Percentiles rank a stretch among this genome's conserved stretches.
Conservation (phyloP, 2,797 vertebrate species). For the Sebastolobus altivelis region DNA sequence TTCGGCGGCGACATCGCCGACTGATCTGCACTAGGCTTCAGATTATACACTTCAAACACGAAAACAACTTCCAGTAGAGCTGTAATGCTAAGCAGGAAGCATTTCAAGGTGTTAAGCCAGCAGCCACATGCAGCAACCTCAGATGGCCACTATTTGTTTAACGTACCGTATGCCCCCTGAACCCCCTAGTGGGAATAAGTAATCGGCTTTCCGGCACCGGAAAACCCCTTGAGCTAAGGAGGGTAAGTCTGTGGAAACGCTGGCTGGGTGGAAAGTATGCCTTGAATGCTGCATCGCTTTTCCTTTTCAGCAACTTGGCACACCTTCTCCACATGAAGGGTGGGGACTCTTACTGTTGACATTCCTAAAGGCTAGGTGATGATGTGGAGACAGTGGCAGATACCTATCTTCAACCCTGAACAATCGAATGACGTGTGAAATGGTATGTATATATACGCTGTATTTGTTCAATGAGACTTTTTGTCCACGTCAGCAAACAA, state of each 20-base stretch:
- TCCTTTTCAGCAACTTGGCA: conserved; percentile 3
- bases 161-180: conserved; percentile 8
- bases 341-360: background rate
- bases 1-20: conserved; percentile 60
- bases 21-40: conserved; percentile 48
- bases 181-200: conserved; percentile 11
- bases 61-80: conserved; percentile 34
- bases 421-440: background rate
- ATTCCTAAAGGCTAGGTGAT: background rate
- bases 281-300: conserved; percentile 40
- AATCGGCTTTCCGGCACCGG: conserved; percentile 42
- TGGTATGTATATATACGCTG: background rate
- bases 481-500: background rate
- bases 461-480: background rate
- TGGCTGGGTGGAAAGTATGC: conserved; percentile 52
- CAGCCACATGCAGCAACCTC: conserved; percentile 16
- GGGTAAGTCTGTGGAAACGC: conserved; percentile 13
- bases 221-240: conserved; percentile 37
- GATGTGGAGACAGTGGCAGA: background rate
- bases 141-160: conserved; percentile 35
- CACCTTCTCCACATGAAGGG: conserved; percentile 10
- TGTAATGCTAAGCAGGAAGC: conserved; percentile 53
- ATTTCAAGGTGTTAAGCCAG: conserved; percentile 42
- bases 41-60: conserved; percentile 61
- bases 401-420: background rate